A percentile compares a stretch with the other conserved stretches of the same genome.
Evolutionary conservation across 2,888 invertebrate genomes (phyloP).

Genomic region (Drosophila mercatorum): DNA sequence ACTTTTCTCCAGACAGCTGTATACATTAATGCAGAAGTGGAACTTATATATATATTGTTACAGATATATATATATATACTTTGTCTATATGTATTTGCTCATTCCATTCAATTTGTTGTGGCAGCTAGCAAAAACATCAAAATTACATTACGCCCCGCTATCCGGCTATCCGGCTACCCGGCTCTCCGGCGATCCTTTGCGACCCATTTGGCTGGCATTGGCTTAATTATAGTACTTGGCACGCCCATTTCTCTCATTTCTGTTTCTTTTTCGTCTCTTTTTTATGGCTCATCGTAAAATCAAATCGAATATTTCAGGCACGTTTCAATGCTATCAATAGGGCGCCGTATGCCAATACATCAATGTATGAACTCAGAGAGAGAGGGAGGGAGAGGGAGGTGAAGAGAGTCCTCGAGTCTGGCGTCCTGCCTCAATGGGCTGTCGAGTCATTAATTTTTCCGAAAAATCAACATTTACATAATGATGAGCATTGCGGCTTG

Average conservation of each 20-base stretch:
- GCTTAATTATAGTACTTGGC: slow-evolving; percentile 52
- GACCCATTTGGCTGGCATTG: slow-evolving; percentile 21
- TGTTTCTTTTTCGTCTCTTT: not conserved
- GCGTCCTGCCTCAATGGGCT: slow-evolving; percentile 53
- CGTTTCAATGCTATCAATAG: slow-evolving; percentile 62
- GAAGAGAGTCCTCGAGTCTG: not conserved
- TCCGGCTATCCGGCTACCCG: slow-evolving; percentile 7
- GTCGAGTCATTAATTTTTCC: slow-evolving; percentile 74
- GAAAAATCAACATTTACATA: slow-evolving; percentile 69
- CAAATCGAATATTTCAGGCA: slow-evolving; percentile 70
- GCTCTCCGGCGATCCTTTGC: slow-evolving; percentile 11
- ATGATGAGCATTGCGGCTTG: slow-evolving; percentile 49
- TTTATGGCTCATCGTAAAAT: slow-evolving; percentile 54
- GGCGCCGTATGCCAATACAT: slow-evolving; percentile 48
- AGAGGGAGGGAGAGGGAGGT: not conserved
- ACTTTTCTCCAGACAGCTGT: slow-evolving; percentile 8
- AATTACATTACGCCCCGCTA: slow-evolving; percentile 57
- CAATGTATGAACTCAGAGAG: slow-evolving; percentile 28
- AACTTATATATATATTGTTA: not conserved
- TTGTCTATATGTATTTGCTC: slow-evolving; percentile 1
- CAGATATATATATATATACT: not conserved
- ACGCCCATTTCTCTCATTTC: slow-evolving; percentile 25
- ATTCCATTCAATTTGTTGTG: slow-evolving; percentile 37
- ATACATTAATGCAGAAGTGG: not conserved
- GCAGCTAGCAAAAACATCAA: slow-evolving; percentile 45